These are phyloP conservation scores for Luperina nickerlii DNA, from an alignment of 2,888 invertebrate genomes.

Conservation along the genomic window DNA sequence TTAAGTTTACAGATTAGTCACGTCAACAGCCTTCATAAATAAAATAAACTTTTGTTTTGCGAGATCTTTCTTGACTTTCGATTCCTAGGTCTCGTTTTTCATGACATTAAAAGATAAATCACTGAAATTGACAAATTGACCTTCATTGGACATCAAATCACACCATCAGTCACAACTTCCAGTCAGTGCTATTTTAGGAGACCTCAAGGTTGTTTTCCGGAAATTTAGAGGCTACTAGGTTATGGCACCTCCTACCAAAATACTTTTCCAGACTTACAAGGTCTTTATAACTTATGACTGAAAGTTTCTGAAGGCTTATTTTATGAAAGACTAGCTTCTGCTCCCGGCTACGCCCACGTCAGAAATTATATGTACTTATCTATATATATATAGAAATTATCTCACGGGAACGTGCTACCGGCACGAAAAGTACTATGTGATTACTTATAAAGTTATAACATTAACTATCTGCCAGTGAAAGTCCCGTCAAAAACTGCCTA, in stretches of 20 bases:
- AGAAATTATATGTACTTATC: no score
- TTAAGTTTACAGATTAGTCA: not conserved
- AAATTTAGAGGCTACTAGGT: conserved; percentile 20
- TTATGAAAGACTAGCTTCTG: not conserved
- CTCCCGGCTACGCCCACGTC: no score
- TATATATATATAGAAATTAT: no score
- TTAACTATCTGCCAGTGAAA: not conserved
- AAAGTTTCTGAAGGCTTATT: not conserved
- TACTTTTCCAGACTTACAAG: conserved; percentile 6
- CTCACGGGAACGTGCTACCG: no score
- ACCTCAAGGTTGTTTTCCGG: conserved; percentile 12
- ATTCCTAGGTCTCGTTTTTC: conserved; percentile 11
- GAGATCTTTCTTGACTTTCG: not conserved
- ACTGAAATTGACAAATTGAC: conserved; percentile 16
- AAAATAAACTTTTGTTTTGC: not conserved
- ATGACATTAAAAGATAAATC: conserved; percentile 35
- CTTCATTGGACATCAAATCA: conserved; percentile 28
- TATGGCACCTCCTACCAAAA: conserved; percentile 11
- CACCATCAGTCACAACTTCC: conserved; percentile 18
- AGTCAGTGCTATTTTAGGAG: conserved; percentile 33
- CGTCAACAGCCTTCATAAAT: not conserved
- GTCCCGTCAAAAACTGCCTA: not conserved
- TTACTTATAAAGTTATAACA: not conserved
- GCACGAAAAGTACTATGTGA: not conserved
- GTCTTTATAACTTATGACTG: not conserved